Percentiles rank a stretch among this genome's conserved stretches.
These are phyloP conservation scores for Pediacus dermestoides DNA, from an alignment of 2,888 invertebrate genomes.

Conservation along the genomic window DNA sequence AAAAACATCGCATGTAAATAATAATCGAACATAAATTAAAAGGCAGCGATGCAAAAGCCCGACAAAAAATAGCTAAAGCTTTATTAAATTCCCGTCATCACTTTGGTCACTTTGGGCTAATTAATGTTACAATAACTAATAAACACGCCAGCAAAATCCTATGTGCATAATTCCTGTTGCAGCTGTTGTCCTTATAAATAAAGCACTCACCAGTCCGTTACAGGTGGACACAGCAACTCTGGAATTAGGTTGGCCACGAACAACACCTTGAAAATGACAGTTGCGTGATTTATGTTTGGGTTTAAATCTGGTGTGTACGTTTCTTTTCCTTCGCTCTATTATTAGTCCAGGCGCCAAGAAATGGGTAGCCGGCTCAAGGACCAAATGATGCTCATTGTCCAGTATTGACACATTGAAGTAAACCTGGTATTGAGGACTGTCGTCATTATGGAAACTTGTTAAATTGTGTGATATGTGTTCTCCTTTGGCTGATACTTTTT, in stretches of 20 bases:
- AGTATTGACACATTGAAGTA: conserved; percentile 52
- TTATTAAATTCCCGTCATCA: too few species aligned
- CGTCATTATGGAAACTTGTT: conserved; percentile 54
- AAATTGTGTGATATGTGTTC: conserved; percentile 42
- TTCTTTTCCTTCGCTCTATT: conserved; percentile 64
- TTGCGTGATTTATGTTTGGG: conserved; percentile 54
- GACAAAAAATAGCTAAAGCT: too few species aligned
- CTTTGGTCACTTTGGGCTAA: too few species aligned
- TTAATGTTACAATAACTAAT: conserved; percentile 12
- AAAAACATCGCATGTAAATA: too few species aligned
- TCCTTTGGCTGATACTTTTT: conserved; percentile 59
- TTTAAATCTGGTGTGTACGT: conserved; percentile 54
- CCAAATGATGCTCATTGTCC: conserved; percentile 44
- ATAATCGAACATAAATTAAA: too few species aligned
- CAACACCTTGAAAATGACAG: conserved; percentile 77
- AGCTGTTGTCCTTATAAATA: too few species aligned
- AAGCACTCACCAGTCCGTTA: conserved; percentile 72
- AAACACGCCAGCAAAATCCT: conserved; percentile 6
- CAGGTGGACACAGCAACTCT: conserved; percentile 77
- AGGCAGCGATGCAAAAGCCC: too few species aligned
- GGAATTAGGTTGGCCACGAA: conserved; percentile 67
- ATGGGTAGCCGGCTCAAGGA: conserved; percentile 57
- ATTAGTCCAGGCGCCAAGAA: conserved; percentile 69
- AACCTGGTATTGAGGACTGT: conserved; percentile 49
- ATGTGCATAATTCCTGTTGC: conserved; percentile 4